Evolutionary conservation across 2,797 vertebrate genomes (phyloP).

Genomic region (Myotis planiceps): DNA sequence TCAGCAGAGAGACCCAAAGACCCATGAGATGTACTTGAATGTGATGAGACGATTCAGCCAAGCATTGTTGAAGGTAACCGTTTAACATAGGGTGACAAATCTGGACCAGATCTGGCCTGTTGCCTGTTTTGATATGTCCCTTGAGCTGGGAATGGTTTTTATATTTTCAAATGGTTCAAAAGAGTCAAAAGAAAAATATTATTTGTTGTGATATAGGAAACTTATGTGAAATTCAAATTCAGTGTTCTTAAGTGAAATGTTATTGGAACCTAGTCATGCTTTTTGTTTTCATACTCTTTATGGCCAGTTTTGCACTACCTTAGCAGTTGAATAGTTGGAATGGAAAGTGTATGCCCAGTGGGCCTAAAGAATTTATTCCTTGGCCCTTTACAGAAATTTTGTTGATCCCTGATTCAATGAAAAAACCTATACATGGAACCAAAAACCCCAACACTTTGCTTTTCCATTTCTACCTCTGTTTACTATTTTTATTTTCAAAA

Average conservation of each 20-base stretch:
- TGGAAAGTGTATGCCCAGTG: not conserved
- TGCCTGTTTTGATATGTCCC: not conserved
- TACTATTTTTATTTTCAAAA: not conserved
- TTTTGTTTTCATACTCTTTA: not conserved
- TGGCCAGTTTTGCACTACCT: not conserved
- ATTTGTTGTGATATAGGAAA: not conserved
- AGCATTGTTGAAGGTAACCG: constrained; percentile 94
- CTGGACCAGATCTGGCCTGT: rapidly evolving
- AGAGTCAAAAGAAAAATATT: not conserved
- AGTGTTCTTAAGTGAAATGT: not conserved
- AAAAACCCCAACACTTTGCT: not conserved
- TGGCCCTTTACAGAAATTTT: not conserved
- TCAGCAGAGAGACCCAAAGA: constrained; percentile 97
- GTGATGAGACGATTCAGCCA: constrained; percentile 99
- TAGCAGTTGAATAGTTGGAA: not conserved
- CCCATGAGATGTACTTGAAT: constrained; percentile 98
- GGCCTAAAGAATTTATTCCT: not conserved
- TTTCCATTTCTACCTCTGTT: not conserved
- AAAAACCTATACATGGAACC: not conserved
- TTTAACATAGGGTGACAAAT: not conserved
- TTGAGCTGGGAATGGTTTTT: not conserved
- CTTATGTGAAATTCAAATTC: constrained; percentile 5
- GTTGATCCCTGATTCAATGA: constrained; percentile 1
- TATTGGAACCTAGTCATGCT: not conserved
- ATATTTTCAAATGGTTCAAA: constrained; percentile 13